Evolutionary conservation across 2,888 invertebrate genomes (phyloP), one percentile per base, ranked within the genome.

Genomic region (Teleiodes luculella): DNA sequence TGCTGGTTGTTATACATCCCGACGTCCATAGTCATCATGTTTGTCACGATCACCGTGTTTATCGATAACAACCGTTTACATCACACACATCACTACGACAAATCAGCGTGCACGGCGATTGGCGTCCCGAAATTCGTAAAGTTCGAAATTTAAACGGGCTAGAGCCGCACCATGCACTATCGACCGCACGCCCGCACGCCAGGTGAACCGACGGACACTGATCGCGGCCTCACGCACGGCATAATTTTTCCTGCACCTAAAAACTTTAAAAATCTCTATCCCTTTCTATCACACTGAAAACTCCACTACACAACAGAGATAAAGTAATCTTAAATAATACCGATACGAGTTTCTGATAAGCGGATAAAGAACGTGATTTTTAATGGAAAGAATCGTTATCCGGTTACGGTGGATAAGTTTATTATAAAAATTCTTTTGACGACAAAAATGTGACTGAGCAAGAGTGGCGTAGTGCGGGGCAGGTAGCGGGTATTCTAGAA

Each of bases 21-120:
- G 91, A 94, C 91, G 92, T 94, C 94, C 94, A 94, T 94, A 92
- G 92, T 94, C 93, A 94, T 94, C 94, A 94, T 94, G 86, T 81
- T 83, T 83, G 69, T 78, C 78, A 76, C 78, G 73, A 74, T 70
- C 73, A 77, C 70, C 72, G 74, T 66, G 77, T 76, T 74, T 80
- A 74, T 80, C 79, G 78, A 80, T 76, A 78, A 65, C 70, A 67
- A 76, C 58, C 63, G 67, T 62, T 75, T 78, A 84, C 76, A 79
- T 77, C 78, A 80, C 83, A 79, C 85, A 86, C 86, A 83, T 78
- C 85, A 86, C 88, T 80, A 73, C 57, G 60, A 59, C 63, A 59
- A 53, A 62, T 35, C 58, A 59, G 57, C 59, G 57, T 57, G 64
- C 66, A 62, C 64, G 64, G 62, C 64, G 65, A 67, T 69, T 65